Evolutionary conservation across 1,140 invertebrate species (phyloP).

Genomic region (Drosophila kepulauana): DNA sequence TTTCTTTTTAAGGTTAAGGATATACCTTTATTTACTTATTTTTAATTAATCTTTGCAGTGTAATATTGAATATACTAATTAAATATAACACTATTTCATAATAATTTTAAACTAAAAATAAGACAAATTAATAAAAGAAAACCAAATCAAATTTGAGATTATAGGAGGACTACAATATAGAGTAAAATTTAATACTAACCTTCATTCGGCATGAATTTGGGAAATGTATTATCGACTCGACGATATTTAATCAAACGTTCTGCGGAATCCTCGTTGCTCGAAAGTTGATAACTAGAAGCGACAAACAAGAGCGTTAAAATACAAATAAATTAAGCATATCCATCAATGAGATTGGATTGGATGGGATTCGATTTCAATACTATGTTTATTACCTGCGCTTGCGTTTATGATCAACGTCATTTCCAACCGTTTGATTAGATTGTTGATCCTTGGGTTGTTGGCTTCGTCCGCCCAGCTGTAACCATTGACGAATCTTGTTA

Average conservation of each 20-base stretch:
- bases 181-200: slow-evolving; percentile 25
- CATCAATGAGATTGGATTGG: no score
- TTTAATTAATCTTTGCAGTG: no score
- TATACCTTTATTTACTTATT: no score
- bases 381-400: slow-evolving; percentile 36
- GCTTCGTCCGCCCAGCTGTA: slow-evolving; percentile 39
- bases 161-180: not conserved
- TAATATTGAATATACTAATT: no score
- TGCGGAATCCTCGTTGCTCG: not conserved
- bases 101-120: no score
- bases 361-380: no score
- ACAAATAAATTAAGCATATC: not conserved
- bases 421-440: slow-evolving; percentile 15
- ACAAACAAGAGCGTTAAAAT: not conserved
- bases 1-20: no score
- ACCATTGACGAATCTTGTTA: slow-evolving; percentile 43
- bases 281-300: not conserved
- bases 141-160: no score
- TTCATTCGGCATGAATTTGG: slow-evolving; percentile 71
- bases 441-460: slow-evolving; percentile 35
- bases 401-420: not conserved
- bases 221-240: slow-evolving; percentile 75
- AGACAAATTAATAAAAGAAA: no score
- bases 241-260: slow-evolving; percentile 67
- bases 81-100: no score